These are phyloP conservation scores for Halesus radiatus DNA, from an alignment of 1,140 invertebrate genomes.

Conservation along the genomic window DNA sequence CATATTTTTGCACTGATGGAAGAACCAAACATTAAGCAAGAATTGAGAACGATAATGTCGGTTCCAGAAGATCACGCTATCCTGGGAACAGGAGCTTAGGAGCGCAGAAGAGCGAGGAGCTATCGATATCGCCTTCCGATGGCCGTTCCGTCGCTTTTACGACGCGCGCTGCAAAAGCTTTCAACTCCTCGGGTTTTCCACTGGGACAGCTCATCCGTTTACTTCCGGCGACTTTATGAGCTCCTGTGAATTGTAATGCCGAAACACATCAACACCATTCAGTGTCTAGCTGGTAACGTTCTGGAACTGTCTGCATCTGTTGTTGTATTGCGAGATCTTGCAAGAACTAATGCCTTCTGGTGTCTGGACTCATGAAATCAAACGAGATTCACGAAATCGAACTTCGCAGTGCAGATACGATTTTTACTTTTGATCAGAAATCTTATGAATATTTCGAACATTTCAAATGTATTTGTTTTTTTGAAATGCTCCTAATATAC, in stretches of 20 bases:
- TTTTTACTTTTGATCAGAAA: too few species aligned
- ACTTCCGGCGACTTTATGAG: slow-evolving; percentile 41
- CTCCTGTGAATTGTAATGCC: slow-evolving; percentile 50
- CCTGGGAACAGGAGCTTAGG: neutral
- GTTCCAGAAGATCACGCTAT: neutral
- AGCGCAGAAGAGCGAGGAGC: neutral
- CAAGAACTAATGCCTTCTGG: neutral
- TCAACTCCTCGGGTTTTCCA: slow-evolving; percentile 31
- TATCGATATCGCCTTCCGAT: slow-evolving; percentile 39
- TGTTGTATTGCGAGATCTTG: neutral
- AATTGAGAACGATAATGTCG: slow-evolving; percentile 22
- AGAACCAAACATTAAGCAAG: neutral
- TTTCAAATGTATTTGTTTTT: too few species aligned
- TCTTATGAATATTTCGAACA: too few species aligned
- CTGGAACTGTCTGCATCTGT: slow-evolving; percentile 8
- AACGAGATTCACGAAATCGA: neutral
- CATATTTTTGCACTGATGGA: slow-evolving; percentile 3
- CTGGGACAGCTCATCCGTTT: slow-evolving; percentile 41
- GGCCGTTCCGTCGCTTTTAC: slow-evolving; percentile 36
- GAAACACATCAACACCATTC: slow-evolving; percentile 44
- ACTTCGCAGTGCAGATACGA: neutral
- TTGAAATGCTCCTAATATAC: too few species aligned
- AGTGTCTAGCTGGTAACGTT: slow-evolving; percentile 17
- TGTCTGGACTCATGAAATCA: neutral
- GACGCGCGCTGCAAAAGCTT: slow-evolving; percentile 41